phyloP scores from a whole-genome alignment of 2,797 vertebrate genomes.

The Chrosomus eos region DNA sequence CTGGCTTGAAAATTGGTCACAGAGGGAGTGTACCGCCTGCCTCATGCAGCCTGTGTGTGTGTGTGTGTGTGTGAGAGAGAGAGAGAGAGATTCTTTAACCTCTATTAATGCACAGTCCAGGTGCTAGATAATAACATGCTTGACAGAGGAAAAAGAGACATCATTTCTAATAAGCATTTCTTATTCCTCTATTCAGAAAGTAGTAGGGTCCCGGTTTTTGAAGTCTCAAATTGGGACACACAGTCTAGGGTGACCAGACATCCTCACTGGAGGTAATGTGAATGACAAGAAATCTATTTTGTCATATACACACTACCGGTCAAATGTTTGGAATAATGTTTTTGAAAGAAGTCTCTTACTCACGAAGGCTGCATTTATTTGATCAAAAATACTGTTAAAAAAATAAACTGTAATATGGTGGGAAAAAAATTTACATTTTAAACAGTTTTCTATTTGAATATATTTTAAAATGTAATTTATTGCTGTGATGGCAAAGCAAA shows the following conservation, averaged over 20 bases:
- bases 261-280: neutral
- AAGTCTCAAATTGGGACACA: neutral
- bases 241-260: neutral
- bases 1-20: slow-evolving; percentile 55
- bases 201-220: neutral
- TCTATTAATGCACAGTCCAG: slow-evolving; percentile 54
- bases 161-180: slow-evolving; percentile 55
- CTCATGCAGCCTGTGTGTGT: neutral
- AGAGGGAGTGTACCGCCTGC: slow-evolving; percentile 39
- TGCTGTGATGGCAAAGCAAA: neutral
- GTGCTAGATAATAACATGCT: slow-evolving; percentile 45
- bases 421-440: too few relatives aligned
- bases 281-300: neutral
- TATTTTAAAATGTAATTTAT: too few relatives aligned
- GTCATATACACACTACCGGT: too few relatives aligned
- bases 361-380: neutral
- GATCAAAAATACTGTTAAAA: neutral
- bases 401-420: neutral
- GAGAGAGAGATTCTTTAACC: slow-evolving; percentile 39
- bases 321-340: neutral
- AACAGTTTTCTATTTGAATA: neutral
- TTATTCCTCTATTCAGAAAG: slow-evolving; percentile 1
- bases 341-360: neutral
- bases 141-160: slow-evolving; percentile 46
- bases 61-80: neutral